Percentiles rank a stretch among this genome's conserved stretches.
phyloP scores from a whole-genome alignment of 2,797 vertebrate genomes.

The Simalia tracyae region DNA sequence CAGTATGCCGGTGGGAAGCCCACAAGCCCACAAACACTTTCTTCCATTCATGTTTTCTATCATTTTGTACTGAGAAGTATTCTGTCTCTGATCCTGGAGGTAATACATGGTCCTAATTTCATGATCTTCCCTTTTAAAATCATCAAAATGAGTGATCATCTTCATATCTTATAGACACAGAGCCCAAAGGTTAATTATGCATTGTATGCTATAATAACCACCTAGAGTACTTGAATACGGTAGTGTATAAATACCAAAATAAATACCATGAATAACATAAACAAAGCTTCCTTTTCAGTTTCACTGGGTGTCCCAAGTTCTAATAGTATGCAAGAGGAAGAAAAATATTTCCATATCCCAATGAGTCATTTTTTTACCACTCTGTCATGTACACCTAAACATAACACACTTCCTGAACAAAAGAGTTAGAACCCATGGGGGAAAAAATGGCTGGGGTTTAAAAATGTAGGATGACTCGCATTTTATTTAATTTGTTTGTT shows the following conservation, averaged over 20 bases:
- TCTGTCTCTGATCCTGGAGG: background rate
- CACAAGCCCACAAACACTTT: background rate
- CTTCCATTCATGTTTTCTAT: background rate
- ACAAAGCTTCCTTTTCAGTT: background rate
- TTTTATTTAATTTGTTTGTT: background rate
- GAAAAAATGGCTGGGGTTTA: background rate
- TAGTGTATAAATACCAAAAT: background rate
- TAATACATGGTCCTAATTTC: background rate
- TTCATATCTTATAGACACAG: background rate
- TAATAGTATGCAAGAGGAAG: background rate
- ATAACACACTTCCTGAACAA: background rate
- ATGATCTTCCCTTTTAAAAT: background rate
- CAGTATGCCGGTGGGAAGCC: background rate
- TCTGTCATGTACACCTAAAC: background rate
- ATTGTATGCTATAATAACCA: background rate
- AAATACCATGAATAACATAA: background rate
- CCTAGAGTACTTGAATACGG: background rate
- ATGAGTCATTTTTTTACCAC: background rate
- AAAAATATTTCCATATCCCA: background rate
- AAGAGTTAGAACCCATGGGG: background rate
- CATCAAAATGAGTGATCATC: background rate
- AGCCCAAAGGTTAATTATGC: background rate
- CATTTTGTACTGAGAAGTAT: background rate
- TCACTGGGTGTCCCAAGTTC: background rate
- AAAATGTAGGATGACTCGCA: background rate